Percentiles rank a stretch among this genome's conserved stretches.
phyloP scores from a whole-genome alignment of 2,113 vertebrate species.

The Actenoides hombroni region DNA sequence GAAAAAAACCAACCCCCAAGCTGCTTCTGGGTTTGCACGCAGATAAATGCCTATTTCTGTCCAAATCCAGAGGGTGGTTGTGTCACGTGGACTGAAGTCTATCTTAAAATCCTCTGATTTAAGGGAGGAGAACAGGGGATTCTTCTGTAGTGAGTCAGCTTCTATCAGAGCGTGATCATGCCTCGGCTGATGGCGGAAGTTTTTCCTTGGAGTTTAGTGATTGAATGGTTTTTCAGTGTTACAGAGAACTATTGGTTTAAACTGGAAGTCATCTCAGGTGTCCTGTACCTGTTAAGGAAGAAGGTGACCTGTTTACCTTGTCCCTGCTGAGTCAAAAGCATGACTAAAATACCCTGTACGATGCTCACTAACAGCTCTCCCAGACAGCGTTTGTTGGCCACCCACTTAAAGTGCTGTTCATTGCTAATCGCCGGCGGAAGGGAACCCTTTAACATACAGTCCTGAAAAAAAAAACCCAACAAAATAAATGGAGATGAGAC shows the following conservation, averaged over 20 bases:
- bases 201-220: not conserved
- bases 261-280: not conserved
- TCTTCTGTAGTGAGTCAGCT: constrained; percentile 40
- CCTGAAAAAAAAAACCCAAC: not conserved
- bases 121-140: constrained; percentile 31
- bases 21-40: not conserved
- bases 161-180: not conserved
- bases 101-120: not conserved
- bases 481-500: no score
- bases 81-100: not conserved
- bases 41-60: not conserved
- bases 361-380: not conserved
- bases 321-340: not conserved
- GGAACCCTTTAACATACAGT: not conserved
- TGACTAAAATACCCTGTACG: not conserved
- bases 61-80: not conserved
- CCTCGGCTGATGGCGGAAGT: not conserved
- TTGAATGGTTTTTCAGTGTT: not conserved
- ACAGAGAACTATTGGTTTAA: not conserved
- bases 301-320: not conserved
- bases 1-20: not conserved
- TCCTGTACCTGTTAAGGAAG: not conserved
- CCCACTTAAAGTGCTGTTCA: not conserved
- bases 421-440: not conserved
- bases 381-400: not conserved